Conservation (phyloP, 2,797 vertebrate genomes). For the Pseudochromis fuscus region DNA sequence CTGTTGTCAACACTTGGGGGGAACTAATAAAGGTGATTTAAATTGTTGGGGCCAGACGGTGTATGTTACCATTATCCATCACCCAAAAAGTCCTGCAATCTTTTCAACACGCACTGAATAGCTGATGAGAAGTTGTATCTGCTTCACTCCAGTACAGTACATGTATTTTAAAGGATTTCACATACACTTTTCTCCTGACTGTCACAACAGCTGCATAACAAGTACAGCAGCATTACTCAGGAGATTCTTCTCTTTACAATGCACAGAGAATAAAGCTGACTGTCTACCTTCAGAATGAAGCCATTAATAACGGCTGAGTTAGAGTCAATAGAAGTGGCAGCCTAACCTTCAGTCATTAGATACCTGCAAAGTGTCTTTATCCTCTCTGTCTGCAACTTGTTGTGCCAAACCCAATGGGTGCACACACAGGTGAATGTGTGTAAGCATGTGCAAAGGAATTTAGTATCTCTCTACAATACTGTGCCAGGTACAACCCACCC, state of each 20-base stretch:
- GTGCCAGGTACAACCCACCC: slow-evolving; percentile 61
- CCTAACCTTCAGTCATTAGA: neutral
- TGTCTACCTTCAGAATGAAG: slow-evolving; percentile 24
- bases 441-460: slow-evolving; percentile 45
- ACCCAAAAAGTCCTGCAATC: slow-evolving; percentile 15
- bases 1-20: slow-evolving; percentile 61
- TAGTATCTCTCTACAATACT: slow-evolving; percentile 4
- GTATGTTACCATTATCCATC: slow-evolving; percentile 49
- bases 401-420: slow-evolving; percentile 13
- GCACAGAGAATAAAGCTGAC: slow-evolving; percentile 16
- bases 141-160: neutral
- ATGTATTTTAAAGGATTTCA: slow-evolving; percentile 32
- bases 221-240: slow-evolving; percentile 30
- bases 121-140: slow-evolving; percentile 27
- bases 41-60: slow-evolving; percentile 49
- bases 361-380: slow-evolving; percentile 2
- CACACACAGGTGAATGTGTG: neutral
- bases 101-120: slow-evolving; percentile 31
- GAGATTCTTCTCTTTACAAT: neutral
- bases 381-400: slow-evolving; percentile 25
- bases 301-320: slow-evolving; percentile 19
- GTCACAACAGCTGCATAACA: slow-evolving; percentile 36
- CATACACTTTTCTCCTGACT: slow-evolving; percentile 37
- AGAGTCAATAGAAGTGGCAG: neutral
- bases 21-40: slow-evolving; percentile 57